Percentiles rank a stretch among this genome's conserved stretches.
Evolutionary conservation across 2,113 vertebrate species (phyloP).

Genomic region (Callipepla squamata): DNA sequence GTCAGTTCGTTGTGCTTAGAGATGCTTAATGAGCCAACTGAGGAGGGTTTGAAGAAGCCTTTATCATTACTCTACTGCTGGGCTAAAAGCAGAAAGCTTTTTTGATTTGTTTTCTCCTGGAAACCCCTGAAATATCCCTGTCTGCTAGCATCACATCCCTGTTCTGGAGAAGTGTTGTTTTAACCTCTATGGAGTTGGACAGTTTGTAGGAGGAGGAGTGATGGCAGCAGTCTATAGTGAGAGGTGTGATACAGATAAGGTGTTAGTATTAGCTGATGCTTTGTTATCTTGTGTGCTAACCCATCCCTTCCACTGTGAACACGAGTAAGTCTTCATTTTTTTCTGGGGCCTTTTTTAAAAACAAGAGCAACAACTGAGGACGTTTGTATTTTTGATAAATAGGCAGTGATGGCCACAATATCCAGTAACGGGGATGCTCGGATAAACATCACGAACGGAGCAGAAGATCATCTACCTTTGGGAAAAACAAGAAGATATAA

Average conservation of each 20-base stretch:
- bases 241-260: background rate
- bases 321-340: background rate
- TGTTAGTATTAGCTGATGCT: background rate
- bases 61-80: background rate
- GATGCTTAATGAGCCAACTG: background rate
- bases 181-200: rapidly evolving
- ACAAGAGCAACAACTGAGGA: background rate
- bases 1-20: background rate
- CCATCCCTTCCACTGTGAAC: background rate
- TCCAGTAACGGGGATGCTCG: background rate
- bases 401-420: background rate
- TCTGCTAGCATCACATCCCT: background rate
- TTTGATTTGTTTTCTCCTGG: background rate
- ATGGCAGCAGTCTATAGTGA: background rate
- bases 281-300: background rate
- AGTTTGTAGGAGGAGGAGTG: background rate
- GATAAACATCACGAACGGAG: background rate
- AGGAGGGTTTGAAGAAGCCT: background rate
- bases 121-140: background rate
- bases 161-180: background rate
- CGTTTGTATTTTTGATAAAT: background rate
- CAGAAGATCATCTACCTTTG: background rate
- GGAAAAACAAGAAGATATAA: background rate
- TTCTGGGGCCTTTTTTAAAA: background rate
- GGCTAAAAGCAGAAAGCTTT: background rate